Conservation (phyloP, 2,113 vertebrate species). For the Danio rerio region GRCz12tu NC_133189.1:56309001-56309500, state of each 20-base stretch:
- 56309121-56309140: conserved; percentile 88
- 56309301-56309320: conserved; percentile 71
- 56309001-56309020: conserved; percentile 81
- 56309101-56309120: conserved; percentile 74
- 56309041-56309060: conserved; percentile 66
- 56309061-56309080: conserved; percentile 51
- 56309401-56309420: no score
- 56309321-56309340: conserved; percentile 65
- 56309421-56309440: no score
- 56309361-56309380: no score
- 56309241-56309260: conserved; percentile 67
- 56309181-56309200: conserved; percentile 77
- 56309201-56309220: conserved; percentile 77
- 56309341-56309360: no score
- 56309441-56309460: no score
- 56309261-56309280: conserved; percentile 59
- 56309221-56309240: conserved; percentile 78
- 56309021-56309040: conserved; percentile 77
- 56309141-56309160: conserved; percentile 86
- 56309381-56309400: no score
- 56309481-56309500: no score
- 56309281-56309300: conserved; percentile 67
- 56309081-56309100: no score
- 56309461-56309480: no score
- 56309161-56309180: conserved; percentile 85